Conservation (phyloP, 2,888 invertebrate genomes). For the Drosophila merina region DNA sequence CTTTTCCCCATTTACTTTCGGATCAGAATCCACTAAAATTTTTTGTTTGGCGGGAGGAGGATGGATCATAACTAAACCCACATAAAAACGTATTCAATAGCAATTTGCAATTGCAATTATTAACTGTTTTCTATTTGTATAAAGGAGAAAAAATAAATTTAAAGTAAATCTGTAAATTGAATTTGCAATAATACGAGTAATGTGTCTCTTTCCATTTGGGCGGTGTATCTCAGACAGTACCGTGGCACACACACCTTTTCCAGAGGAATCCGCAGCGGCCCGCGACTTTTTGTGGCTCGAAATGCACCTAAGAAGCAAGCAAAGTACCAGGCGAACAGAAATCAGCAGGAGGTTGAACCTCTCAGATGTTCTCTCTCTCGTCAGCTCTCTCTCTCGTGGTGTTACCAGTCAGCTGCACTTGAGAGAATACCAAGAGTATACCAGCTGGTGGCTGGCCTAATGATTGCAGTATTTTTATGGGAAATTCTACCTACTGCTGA, state of each 20-base stretch:
- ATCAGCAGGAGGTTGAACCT: neutral
- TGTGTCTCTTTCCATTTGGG: neutral
- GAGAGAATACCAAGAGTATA: neutral
- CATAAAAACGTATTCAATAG: conserved; percentile 45
- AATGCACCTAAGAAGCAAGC: neutral
- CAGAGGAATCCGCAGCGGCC: too few species aligned
- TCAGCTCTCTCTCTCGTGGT: neutral
- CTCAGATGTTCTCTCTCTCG: neutral
- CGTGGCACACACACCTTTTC: too few species aligned
- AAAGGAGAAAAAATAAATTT: conserved; percentile 59
- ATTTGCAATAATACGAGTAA: neutral
- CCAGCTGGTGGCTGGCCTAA: neutral
- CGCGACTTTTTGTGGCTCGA: neutral
- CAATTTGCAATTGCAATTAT: conserved; percentile 54
- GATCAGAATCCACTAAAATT: conserved; percentile 19
- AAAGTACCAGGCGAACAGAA: neutral
- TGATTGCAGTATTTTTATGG: neutral
- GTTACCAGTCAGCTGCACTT: neutral
- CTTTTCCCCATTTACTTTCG: conserved; percentile 8
- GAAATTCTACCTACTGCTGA: neutral
- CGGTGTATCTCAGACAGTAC: too few species aligned
- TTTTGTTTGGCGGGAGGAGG: conserved; percentile 18
- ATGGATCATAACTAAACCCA: conserved; percentile 16
- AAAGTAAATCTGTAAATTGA: conserved; percentile 21
- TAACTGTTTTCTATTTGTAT: conserved; percentile 80